Evolutionary conservation across 2,113 vertebrate species (phyloP), one percentile per base, ranked within the genome.

Genomic region (Sebastes fasciatus): DNA sequence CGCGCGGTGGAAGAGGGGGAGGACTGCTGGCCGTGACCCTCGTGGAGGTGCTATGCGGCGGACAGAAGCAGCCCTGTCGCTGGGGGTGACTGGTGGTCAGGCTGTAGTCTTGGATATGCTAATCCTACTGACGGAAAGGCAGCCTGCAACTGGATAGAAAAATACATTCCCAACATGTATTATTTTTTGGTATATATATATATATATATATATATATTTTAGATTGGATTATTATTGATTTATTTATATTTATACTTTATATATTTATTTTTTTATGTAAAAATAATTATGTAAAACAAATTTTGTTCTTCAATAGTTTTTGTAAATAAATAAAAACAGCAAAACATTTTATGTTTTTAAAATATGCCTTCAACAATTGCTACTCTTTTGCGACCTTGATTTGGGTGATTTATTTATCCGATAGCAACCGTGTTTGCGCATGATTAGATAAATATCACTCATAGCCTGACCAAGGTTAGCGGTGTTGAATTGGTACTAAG

Each of bases 21-120:
- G 92, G 89, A 86, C 91, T 87, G 72, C 90, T 91, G 93, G 89
- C 90, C 78, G 79, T 93, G 93, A 93, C 93, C 93, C 91, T 90
- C 62, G 86, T 79, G 79, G 86, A 92, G 86, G 85, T 84, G 86
- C 93, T 90, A 76, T 80, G 83, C 60, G 81, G 92, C 61, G 88
- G 91, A 90, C 88, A 89, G 91, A 91, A 89, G 85, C 82, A 61
- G 80, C 85, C 82, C 91, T 91, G 91, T 93, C 67, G 71, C 81
- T 11, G 79, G 85, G 89, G 88, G 73, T 64, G 88, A 57, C 77
- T 77, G 89, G 67, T 79, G 84, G 77, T 87, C 83, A 79, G 71
- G 49, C 87, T 74, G 64, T 1, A 71, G 86, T 72, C 84, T 80
- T 68, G 79, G 74, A 85, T 73, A 85, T 85, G 86, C 77, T 91